These are phyloP conservation scores for Pedetes capensis DNA, from an alignment of 2,113 vertebrate genomes.

Conservation along the genomic window DNA sequence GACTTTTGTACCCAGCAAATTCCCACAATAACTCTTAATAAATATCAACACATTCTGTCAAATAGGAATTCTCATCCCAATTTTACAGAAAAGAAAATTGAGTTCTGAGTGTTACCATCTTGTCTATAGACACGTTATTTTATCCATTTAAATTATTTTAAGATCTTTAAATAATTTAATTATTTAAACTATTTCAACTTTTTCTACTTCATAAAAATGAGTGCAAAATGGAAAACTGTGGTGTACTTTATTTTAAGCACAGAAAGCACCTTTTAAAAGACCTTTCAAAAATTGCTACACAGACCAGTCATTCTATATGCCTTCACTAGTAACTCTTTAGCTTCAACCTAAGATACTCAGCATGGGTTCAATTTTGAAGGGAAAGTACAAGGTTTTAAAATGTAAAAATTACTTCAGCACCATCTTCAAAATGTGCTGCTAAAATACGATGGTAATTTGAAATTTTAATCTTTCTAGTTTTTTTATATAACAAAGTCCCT, in stretches of 20 bases:
- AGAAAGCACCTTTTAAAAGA: background rate
- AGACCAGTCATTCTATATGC: background rate
- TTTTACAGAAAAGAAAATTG: too few relatives aligned
- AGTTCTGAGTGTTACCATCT: too few relatives aligned
- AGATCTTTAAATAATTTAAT: too few relatives aligned
- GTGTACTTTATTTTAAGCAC: background rate
- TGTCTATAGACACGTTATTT: background rate
- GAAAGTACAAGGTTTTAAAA: background rate
- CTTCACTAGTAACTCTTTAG: background rate
- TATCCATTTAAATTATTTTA: background rate
- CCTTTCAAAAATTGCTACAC: background rate
- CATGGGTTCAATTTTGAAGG: background rate
- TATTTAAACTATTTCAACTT: background rate
- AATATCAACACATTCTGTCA: background rate
- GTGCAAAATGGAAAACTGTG: background rate
- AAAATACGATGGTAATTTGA: background rate
- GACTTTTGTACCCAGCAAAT: background rate
- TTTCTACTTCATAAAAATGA: background rate
- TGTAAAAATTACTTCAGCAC: background rate
- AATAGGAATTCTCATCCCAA: too few relatives aligned
- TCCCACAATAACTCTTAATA: background rate
- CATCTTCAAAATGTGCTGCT: background rate
- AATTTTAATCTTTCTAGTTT: background rate
- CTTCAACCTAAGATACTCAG: background rate
- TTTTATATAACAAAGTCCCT: background rate